Evolutionary conservation across 2,888 invertebrate species (phyloP), one percentile per base, ranked within the genome.

Genomic region (Autographa gamma): DNA sequence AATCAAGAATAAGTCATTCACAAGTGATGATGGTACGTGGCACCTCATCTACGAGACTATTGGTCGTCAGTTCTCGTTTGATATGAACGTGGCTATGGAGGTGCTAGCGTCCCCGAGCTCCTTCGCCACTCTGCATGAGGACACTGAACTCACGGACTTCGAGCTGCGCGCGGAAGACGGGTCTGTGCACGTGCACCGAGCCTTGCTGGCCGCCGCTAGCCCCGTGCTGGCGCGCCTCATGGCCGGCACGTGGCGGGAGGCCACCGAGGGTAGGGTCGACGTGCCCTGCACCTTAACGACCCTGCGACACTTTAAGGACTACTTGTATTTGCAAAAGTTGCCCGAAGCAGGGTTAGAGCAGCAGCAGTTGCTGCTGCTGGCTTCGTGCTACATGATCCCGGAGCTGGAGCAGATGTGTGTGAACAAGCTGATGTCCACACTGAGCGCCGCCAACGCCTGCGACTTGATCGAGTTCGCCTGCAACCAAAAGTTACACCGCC

Each of bases 81-180:
- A 89, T 61, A 76, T 89, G 0, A 38, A 69, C 0, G 83, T 88
- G 7, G 69, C 76, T 7, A 87, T 90, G 88, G 86, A 87, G 31
- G 77, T 87, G 14, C 77, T 83, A 0, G 83, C 86, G 0, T 82
- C 74, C n/a, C 70, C 80, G 0, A 86, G 82, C 52, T 87, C 91
- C 0, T 90, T 89, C 60, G 69, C 74, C 2, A 13, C 19, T 69
- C 82, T 92, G 2, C 82, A 90, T 63, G 83, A 82, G 3, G 92
- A 92, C 69, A 84, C 83, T 1, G 89, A 90, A 54, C 71, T 92
- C 62, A 90, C 89, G 0, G 92, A 92, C 71, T 92, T 92, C 61
- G 87, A 89, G 61, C 70, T 92, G 60, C 85, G 88, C 7, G 89
- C 90, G 0, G 86, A 86, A 13, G 90, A 89, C 60, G 92, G 92